Percentiles rank a stretch among this genome's conserved stretches.
These are phyloP conservation scores for Drosophila anomalata DNA, from an alignment of 2,888 invertebrate species.

Conservation along the genomic window DNA sequence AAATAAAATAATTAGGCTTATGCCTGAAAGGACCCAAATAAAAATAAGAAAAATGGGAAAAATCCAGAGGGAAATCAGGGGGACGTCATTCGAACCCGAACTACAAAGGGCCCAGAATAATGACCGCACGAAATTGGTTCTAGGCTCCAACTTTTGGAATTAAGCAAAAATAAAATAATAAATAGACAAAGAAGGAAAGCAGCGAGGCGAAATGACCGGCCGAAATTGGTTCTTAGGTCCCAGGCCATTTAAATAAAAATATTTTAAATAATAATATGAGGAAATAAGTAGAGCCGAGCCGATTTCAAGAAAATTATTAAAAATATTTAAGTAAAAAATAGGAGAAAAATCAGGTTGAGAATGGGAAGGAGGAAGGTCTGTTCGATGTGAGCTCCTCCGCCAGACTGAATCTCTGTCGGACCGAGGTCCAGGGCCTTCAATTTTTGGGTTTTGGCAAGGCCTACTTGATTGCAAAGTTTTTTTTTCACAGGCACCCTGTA, in stretches of 20 bases:
- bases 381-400: too few species aligned
- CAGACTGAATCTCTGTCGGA: too few species aligned
- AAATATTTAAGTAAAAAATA: not conserved
- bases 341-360: not conserved
- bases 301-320: too few species aligned
- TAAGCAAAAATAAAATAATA: not conserved
- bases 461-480: too few species aligned
- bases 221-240: not conserved
- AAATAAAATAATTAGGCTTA: not conserved
- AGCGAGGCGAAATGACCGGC: not conserved
- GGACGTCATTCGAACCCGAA: not conserved
- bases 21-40: not conserved
- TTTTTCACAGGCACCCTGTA: too few species aligned
- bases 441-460: too few species aligned
- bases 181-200: too few species aligned
- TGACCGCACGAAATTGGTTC: conserved; percentile 1
- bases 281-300: not conserved
- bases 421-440: too few species aligned
- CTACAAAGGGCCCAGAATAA: not conserved
- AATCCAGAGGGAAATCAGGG: not conserved
- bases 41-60: not conserved
- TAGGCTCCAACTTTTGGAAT: not conserved
- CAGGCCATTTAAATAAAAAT: not conserved
- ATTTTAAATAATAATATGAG: not conserved
- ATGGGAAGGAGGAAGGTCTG: too few species aligned